Base-by-base conservation (phyloP, 2,113 vertebrate species). In the Steatornis caripensis region DNA sequence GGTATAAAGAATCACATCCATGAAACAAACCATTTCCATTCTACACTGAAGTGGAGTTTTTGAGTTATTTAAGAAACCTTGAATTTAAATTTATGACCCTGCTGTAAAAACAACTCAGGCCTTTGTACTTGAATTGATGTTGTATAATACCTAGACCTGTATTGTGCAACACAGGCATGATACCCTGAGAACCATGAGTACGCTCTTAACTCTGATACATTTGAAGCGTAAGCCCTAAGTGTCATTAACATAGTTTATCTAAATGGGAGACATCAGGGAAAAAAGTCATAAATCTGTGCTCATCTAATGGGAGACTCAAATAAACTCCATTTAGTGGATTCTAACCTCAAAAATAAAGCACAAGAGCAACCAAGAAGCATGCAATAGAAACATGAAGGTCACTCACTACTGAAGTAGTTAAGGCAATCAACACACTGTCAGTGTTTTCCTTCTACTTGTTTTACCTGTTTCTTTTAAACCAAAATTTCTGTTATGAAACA, bases 121-220 rank as follows among this genome's bases (percentile, higher is more conserved):
- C 87, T 93, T 93, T 92, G 84, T 64, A 81, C 72, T 84, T 84
- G 53, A 84, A 84, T 71, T 87, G 75, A 60, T 55, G 34, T 94
- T 84, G 64, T 84, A 71, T 82, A 93, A 92, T 69, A 89, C n/a
- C 26, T n/a, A 68, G 57, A n/a, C 17, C 11, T 57, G 9, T 53
- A 53, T 87, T 90, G 61, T 37, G 76, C 83, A 95, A 94, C 4
- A 21, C 5, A 90, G 43, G 21, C 51, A 55, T 3, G 15, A 60
- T 76, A 89, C 29, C 8, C 30, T 37, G 48, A 66, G 27, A 90
- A 82, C 57, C 55, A 34, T 53, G 46, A 81, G 45, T 36, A n/a
- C 32, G 32, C 45, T 89, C 36, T 45, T 68, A 85, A 79, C 61
- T 78, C 49, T 71, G 62, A 72, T 20, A 80, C 12, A 29, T 84